A percentile compares a stretch with the other conserved stretches of the same genome.
These are phyloP conservation scores for Glareola pratincola DNA, from an alignment of 2,113 vertebrate genomes.

Conservation along the genomic window DNA sequence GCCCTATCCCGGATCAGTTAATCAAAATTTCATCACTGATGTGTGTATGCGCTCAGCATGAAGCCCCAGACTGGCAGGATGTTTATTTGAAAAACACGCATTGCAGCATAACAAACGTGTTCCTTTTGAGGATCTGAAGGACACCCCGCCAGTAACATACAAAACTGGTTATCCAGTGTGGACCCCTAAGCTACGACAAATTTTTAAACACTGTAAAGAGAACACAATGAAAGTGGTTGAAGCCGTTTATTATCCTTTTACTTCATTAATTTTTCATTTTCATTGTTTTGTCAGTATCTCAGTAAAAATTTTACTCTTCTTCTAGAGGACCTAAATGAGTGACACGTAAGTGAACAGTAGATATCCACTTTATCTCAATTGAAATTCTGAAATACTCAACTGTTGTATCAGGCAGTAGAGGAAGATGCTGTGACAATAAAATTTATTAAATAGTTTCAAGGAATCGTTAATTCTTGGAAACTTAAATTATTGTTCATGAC, in stretches of 20 bases:
- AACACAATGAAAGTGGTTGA: neutral
- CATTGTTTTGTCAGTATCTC: neutral
- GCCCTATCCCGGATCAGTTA: neutral
- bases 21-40: neutral
- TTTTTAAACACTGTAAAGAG: neutral
- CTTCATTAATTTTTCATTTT: neutral
- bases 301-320: neutral
- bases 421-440: neutral
- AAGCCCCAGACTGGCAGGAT: neutral
- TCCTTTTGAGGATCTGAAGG: neutral
- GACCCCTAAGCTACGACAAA: neutral
- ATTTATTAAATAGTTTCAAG: neutral
- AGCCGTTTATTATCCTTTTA: neutral
- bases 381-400: neutral
- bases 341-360: neutral
- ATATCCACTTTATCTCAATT: neutral
- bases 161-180: neutral
- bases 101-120: neutral
- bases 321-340: neutral
- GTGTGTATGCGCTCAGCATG: neutral
- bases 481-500: neutral
- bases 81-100: neutral
- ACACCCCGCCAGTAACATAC: neutral
- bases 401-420: neutral
- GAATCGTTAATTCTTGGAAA: neutral